Base-by-base conservation (phyloP, 1,140 invertebrate genomes). In the Orchesella cincta region DNA sequence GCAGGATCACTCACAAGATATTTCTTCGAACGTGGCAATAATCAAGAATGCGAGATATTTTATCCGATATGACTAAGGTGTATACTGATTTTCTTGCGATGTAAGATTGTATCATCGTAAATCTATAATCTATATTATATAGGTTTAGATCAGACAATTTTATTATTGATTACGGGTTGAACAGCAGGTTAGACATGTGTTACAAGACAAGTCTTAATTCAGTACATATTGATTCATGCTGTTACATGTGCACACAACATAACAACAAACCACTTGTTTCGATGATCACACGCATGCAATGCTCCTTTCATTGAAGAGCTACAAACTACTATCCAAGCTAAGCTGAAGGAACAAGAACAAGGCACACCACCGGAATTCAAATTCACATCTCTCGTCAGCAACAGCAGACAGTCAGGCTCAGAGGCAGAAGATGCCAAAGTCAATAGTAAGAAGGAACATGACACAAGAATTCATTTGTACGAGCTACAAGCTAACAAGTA, bases 111-210 rank as follows among this genome's bases (percentile, higher is more conserved):
- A n/a, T n/a, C n/a, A n/a, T n/a, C n/a, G n/a, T n/a, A n/a, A n/a
- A n/a, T n/a, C n/a, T n/a, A n/a, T n/a, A n/a, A n/a, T n/a, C n/a
- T n/a, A n/a, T n/a, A n/a, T n/a, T n/a, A n/a, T n/a, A n/a, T n/a
- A n/a, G n/a, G n/a, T n/a, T n/a, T n/a, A n/a, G n/a, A n/a, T n/a
- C n/a, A n/a, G n/a, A n/a, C n/a, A n/a, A n/a, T n/a, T n/a, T n/a
- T n/a, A 71, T 71, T 71, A 71, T 71, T 71, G 67, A 71, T 71
- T 71, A 34, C 67, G n/a, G 23, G n/a, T n/a, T 33, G 29, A 71
- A 71, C 67, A 71, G 67, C 67, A 33, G 67, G 67, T 33, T 71
- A 33, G 67, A 71, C 23, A 35, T 71, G 29, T 34, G 18, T 34
- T 34, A 71, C 67, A 71, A 71, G 1, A 14, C 34, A 12, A 16